These are phyloP conservation scores for Chalcis sispes DNA, from an alignment of 2,888 invertebrate species.

Conservation along the genomic window DNA sequence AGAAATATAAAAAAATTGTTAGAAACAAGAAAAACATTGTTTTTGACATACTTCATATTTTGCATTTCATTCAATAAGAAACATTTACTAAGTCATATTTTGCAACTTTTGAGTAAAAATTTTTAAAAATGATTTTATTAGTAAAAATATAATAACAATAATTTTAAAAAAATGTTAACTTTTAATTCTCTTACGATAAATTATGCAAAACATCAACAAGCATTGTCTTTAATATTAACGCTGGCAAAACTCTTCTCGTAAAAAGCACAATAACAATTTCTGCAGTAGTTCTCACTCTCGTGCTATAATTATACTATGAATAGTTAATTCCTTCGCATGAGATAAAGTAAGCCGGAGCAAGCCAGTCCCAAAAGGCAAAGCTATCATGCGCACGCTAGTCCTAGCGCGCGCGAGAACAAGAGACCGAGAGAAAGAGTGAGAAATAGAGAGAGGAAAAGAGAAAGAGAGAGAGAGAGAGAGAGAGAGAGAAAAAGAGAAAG, in stretches of 20 bases:
- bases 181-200: too few relatives aligned
- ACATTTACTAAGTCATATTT: not conserved
- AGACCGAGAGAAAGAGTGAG: too few relatives aligned
- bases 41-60: not conserved
- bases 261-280: slow-evolving; percentile 18
- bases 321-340: slow-evolving; percentile 40
- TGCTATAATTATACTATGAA: slow-evolving; percentile 43
- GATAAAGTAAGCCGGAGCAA: not conserved
- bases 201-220: too few relatives aligned
- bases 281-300: slow-evolving; percentile 27
- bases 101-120: too few relatives aligned
- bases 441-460: too few relatives aligned
- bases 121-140: too few relatives aligned
- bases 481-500: too few relatives aligned
- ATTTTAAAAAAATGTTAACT: too few relatives aligned
- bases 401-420: slow-evolving; percentile 51
- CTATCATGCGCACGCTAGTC: not conserved
- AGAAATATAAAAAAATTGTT: slow-evolving; percentile 11
- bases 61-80: slow-evolving; percentile 1
- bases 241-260: too few relatives aligned
- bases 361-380: slow-evolving; percentile 37
- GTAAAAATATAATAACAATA: too few relatives aligned
- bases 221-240: too few relatives aligned
- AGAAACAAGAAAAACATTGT: not conserved
- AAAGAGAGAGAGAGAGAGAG: too few relatives aligned